Conservation (phyloP, 2,113 vertebrate species). For the Romanogobio albipinnatus region DNA sequence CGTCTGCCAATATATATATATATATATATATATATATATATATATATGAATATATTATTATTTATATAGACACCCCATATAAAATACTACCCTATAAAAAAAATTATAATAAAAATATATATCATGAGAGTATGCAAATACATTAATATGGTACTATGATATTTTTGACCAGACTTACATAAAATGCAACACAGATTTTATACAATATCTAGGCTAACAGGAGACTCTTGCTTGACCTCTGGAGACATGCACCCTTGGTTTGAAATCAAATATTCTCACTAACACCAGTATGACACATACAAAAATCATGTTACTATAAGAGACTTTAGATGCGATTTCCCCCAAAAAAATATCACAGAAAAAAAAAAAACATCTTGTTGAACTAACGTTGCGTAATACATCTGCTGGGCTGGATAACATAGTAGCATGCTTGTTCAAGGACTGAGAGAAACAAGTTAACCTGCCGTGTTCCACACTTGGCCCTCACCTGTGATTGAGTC, state of each 20-base stretch:
- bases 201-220: neutral
- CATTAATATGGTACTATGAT: no score
- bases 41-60: neutral
- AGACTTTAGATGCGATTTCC: neutral
- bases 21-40: neutral
- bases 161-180: no score
- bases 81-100: no score
- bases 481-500: conserved; percentile 82
- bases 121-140: no score
- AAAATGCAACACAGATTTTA: neutral
- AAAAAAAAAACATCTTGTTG: neutral
- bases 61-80: no score
- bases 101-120: no score
- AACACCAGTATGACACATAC: neutral
- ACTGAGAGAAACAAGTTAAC: conserved; percentile 54
- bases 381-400: conserved; percentile 13
- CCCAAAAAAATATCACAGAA: neutral
- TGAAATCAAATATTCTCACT: no score
- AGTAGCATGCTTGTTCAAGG: conserved; percentile 30
- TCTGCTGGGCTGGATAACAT: conserved; percentile 26
- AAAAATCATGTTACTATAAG: neutral
- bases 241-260: no score
- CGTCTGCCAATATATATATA: no score
- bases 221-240: neutral
- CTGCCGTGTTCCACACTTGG: conserved; percentile 53